Evolutionary conservation across 2,888 invertebrate species (phyloP).

Genomic region (Apamea sordens): DNA sequence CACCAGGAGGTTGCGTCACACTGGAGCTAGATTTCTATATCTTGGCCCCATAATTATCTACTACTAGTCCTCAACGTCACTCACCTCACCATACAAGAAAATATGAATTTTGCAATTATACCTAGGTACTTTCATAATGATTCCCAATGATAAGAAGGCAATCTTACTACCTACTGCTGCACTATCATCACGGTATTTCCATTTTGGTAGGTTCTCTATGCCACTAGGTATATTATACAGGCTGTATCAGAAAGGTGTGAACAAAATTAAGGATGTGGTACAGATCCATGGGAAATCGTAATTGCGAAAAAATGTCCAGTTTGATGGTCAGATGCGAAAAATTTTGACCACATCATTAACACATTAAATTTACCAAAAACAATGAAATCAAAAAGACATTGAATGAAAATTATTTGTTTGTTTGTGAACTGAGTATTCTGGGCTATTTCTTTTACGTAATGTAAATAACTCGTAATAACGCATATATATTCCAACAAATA

Average conservation of each 20-base stretch:
- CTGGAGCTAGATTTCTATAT: slow-evolving; percentile 5
- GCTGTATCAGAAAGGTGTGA: background rate
- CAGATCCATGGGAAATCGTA: background rate
- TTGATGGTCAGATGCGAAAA: background rate
- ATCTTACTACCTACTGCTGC: background rate
- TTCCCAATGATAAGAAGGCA: background rate
- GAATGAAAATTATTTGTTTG: slow-evolving; percentile 21
- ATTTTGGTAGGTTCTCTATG: background rate
- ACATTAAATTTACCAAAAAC: background rate
- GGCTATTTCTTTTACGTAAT: slow-evolving; percentile 57
- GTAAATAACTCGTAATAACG: slow-evolving; percentile 67
- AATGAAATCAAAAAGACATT: slow-evolving; percentile 6
- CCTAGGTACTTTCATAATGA: background rate
- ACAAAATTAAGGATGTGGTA: background rate
- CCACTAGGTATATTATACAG: background rate
- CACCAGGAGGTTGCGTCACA: slow-evolving; percentile 36
- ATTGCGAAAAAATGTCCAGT: background rate
- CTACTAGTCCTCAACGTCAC: background rate
- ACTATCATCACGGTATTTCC: background rate
- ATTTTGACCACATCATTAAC: background rate
- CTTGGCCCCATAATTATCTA: slow-evolving; percentile 2
- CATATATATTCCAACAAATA: slow-evolving; percentile 76
- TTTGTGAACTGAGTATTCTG: slow-evolving; percentile 23
- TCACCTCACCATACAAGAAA: background rate
- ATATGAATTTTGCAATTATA: slow-evolving; percentile 6